phyloP scores from a whole-genome alignment of 1,140 invertebrate genomes.

The Drosophila miranda region DNA sequence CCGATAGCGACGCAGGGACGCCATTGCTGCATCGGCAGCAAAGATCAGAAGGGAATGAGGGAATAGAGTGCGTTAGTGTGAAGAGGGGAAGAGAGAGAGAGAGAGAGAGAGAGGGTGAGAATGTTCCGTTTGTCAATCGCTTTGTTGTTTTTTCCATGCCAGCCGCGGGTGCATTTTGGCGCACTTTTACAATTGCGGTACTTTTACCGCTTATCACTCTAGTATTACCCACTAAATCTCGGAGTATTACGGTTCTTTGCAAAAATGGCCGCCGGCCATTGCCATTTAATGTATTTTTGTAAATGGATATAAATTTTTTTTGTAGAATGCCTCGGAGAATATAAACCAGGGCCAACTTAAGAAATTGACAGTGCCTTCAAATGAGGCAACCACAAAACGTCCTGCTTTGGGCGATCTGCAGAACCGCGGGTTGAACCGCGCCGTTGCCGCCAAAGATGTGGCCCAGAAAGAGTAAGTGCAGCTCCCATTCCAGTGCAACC shows the following conservation, averaged over 20 bases:
- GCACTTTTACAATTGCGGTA: slow-evolving; percentile 55
- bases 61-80: background rate
- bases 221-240: slow-evolving; percentile 4
- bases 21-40: slow-evolving; percentile 53
- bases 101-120: slow-evolving; percentile 30
- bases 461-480: slow-evolving; percentile 73
- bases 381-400: slow-evolving; percentile 71
- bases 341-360: slow-evolving; percentile 66
- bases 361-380: slow-evolving; percentile 66
- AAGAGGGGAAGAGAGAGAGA: slow-evolving; percentile 1
- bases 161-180: slow-evolving; percentile 38
- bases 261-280: slow-evolving; percentile 56
- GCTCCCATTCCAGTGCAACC: background rate
- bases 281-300: background rate
- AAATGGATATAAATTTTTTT: background rate
- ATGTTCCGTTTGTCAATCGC: slow-evolving; percentile 51
- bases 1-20: slow-evolving; percentile 29
- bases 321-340: slow-evolving; percentile 70
- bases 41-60: background rate
- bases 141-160: slow-evolving; percentile 26
- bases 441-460: slow-evolving; percentile 53
- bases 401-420: slow-evolving; percentile 78
- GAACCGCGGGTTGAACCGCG: slow-evolving; percentile 68
- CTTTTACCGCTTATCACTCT: slow-evolving; percentile 40
- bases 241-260: slow-evolving; percentile 20